A percentile compares a stretch with the other conserved stretches of the same genome.
phyloP scores from a whole-genome alignment of 1,140 invertebrate genomes.

The Drosophila yakuba region DNA sequence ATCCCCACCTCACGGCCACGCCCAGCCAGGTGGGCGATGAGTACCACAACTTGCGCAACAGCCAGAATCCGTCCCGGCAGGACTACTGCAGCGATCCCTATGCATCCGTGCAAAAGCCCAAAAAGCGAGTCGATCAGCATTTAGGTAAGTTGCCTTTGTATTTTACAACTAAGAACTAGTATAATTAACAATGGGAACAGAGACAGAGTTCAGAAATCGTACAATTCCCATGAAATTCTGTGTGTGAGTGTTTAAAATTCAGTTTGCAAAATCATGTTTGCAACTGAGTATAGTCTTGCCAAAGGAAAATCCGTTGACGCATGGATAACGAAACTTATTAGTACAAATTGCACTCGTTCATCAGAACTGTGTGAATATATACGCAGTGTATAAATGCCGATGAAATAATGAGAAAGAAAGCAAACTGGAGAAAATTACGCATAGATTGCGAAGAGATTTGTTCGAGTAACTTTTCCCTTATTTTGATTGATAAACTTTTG shows the following conservation, averaged over 20 bases:
- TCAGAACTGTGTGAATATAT: slow-evolving; percentile 7
- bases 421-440: slow-evolving; percentile 37
- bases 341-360: slow-evolving; percentile 1
- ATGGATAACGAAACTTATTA: slow-evolving; percentile 9
- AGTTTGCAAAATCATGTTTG: background rate
- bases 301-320: background rate
- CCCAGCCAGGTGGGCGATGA: slow-evolving; percentile 88
- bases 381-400: slow-evolving; percentile 13
- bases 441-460: slow-evolving; percentile 50
- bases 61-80: slow-evolving; percentile 92
- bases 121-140: slow-evolving; percentile 92
- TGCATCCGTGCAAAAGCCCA: slow-evolving; percentile 93
- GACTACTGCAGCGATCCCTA: slow-evolving; percentile 94
- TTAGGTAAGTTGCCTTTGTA: slow-evolving; percentile 87
- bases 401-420: slow-evolving; percentile 13
- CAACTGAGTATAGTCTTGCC: background rate
- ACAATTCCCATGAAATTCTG: no score
- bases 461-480: slow-evolving; percentile 33
- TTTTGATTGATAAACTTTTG: slow-evolving; percentile 61
- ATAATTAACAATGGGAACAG: no score
- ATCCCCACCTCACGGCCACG: slow-evolving; percentile 90
- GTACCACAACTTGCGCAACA: slow-evolving; percentile 88
- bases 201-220: no score
- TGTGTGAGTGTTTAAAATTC: background rate
- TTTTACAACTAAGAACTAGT: background rate